Base-by-base conservation (phyloP, 2,797 vertebrate species). In the Cuculus canorus region DNA sequence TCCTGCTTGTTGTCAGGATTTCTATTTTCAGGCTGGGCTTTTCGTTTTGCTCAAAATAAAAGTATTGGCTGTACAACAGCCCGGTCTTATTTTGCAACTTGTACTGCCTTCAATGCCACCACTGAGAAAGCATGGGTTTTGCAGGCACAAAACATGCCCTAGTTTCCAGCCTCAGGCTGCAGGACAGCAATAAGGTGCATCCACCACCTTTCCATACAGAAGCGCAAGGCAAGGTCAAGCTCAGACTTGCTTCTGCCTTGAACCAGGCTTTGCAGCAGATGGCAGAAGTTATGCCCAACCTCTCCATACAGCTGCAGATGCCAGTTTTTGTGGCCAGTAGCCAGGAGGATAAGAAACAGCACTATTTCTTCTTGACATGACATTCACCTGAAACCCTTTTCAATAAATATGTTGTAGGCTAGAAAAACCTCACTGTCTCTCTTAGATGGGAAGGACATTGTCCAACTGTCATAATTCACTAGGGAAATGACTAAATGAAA, bases 51-150 rank as follows among this genome's bases (percentile, higher is more conserved):
- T 30, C 54, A 79, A 82, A 95, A 11, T 17, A 75, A 56, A 52
- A 77, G 71, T 72, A 37, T 61, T 68, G 90, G 72, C 41, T 57
- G 56, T 30, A 77, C 45, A 85, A 87, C 68, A 88, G 54, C 61
- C 48, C 4, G 11, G 73, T 32, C 81, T 68, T 83, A 73, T 77
- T 95, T 86, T 97, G 97, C 97, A 98, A 97, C 95, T 95, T 88
- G 96, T 88, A 96, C 96, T 97, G 92, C 96, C 91, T 79, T 93
- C 95, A 71, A 91, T 94, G 3, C 7, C 97, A 80, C 97, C 97
- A 97, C 93, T 95, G 92, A 95, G 97, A 92, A 78, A 92, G 96
- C 87, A 98, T 97, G 98, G 95, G 98, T 95, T 91, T 83, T 87
- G 95, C 96, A 97, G 94, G 97, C 97, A 96, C 96, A 96, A 97